A percentile compares a stretch with the other conserved stretches of the same genome.
These are phyloP conservation scores for Xenopus laevis DNA, from an alignment of 2,113 vertebrate genomes.

Conservation along the genomic window DNA sequence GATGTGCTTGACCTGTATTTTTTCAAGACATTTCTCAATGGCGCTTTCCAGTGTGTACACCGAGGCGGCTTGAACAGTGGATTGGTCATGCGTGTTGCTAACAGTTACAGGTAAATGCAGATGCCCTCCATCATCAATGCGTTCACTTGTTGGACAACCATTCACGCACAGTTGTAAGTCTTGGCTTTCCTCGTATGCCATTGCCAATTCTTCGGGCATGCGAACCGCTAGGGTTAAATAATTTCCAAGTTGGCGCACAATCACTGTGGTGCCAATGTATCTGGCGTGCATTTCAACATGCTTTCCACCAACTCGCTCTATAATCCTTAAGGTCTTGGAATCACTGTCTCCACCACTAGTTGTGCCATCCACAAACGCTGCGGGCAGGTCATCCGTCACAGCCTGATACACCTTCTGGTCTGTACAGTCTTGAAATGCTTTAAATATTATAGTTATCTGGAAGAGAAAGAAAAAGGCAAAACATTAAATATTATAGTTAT, in stretches of 20 bases:
- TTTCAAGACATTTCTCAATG: constrained; percentile 78
- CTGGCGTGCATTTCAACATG: constrained; percentile 85
- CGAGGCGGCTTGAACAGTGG: constrained; percentile 47
- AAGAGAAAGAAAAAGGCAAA: not conserved
- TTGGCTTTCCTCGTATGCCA: constrained; percentile 84
- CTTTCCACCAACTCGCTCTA: constrained; percentile 76
- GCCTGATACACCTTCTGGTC: constrained; percentile 97
- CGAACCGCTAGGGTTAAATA: constrained; percentile 88
- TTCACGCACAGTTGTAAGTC: constrained; percentile 93
- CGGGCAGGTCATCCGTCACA: constrained; percentile 85
- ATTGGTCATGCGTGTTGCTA: constrained; percentile 48
- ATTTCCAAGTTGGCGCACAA: constrained; percentile 82
- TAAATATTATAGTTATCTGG: constrained; percentile 94
- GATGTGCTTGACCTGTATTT: constrained; percentile 85
- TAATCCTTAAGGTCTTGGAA: constrained; percentile 75
- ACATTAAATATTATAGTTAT: constrained; percentile 77
- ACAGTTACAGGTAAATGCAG: constrained; percentile 61
- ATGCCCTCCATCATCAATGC: constrained; percentile 76
- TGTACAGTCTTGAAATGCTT: constrained; percentile 86
- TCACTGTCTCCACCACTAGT: constrained; percentile 72
- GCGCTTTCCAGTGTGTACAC: constrained; percentile 75
- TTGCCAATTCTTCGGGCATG: constrained; percentile 81
- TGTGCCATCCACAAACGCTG: constrained; percentile 91
- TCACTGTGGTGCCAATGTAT: constrained; percentile 87
- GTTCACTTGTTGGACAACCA: constrained; percentile 82